Evolutionary conservation across 2,888 invertebrate genomes (phyloP).

Genomic region (Drosophila phalerata): DNA sequence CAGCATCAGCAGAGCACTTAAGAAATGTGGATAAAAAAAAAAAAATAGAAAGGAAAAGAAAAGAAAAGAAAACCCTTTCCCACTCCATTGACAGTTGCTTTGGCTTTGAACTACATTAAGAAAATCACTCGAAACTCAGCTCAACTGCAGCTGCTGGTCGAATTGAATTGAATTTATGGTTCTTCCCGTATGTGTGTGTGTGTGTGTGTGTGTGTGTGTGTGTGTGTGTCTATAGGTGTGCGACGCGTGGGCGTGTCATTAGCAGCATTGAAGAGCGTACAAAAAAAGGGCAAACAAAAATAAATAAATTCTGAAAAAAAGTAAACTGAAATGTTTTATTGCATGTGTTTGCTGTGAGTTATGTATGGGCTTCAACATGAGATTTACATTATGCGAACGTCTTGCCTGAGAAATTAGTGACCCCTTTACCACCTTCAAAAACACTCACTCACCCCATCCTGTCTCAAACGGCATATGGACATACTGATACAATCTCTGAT

Average conservation of each 20-base stretch:
- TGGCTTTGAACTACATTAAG: conserved; percentile 64
- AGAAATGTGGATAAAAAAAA: conserved; percentile 35
- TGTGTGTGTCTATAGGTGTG: conserved; percentile 20
- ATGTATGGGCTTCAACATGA: conserved; percentile 58
- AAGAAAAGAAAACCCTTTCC: conserved; percentile 42
- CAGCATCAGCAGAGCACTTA: conserved; percentile 45
- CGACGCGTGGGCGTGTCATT: conserved; percentile 45
- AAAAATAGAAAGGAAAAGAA: background rate
- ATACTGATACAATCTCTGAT: background rate
- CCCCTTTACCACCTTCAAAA: background rate
- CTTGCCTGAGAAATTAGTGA: conserved; percentile 50
- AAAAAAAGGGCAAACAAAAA: conserved; percentile 6
- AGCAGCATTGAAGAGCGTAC: conserved; percentile 38
- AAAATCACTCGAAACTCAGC: conserved; percentile 65
- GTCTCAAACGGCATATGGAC: background rate
- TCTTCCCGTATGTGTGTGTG: background rate
- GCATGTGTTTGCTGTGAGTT: conserved; percentile 61
- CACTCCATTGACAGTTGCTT: conserved; percentile 37
- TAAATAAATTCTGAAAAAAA: conserved; percentile 13
- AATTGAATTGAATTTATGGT: conserved; percentile 75
- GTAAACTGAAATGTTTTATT: conserved; percentile 68
- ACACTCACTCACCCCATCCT: background rate
- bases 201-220: background rate
- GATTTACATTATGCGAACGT: conserved; percentile 70
- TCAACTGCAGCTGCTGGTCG: conserved; percentile 78